Percentiles rank a stretch among this genome's conserved stretches.
Evolutionary conservation across 1,140 invertebrate genomes (phyloP).

Genomic region (Pseudobourletiella spinata): DNA sequence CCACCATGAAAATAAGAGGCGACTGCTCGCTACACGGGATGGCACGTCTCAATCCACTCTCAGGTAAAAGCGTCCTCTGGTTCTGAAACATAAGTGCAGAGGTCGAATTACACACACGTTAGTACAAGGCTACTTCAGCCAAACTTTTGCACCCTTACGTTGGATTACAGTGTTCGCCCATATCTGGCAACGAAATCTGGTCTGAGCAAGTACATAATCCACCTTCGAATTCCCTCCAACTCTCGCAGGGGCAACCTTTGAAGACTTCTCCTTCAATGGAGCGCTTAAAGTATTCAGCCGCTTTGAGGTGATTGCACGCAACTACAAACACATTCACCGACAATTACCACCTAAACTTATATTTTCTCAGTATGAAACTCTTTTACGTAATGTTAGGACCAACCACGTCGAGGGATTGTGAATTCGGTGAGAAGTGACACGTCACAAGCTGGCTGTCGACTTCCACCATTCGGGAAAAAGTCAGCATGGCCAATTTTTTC

Average conservation of each 20-base stretch:
- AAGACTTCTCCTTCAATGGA: conserved; percentile 22
- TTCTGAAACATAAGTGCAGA: too few relatives aligned
- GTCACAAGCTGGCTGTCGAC: conserved; percentile 28
- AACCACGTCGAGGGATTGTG: conserved; percentile 21
- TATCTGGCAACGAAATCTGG: background rate
- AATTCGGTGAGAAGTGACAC: conserved; percentile 9
- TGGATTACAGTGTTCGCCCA: conserved; percentile 17
- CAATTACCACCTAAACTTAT: too few relatives aligned
- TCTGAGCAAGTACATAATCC: conserved; percentile 5
- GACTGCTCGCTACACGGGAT: too few relatives aligned
- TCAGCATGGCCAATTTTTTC: conserved; percentile 2
- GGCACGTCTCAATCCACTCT: too few relatives aligned
- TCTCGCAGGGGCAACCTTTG: conserved; percentile 10
- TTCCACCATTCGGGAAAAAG: conserved; percentile 31
- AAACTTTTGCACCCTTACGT: too few relatives aligned
- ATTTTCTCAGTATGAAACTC: too few relatives aligned
- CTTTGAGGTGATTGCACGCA: conserved; percentile 32
- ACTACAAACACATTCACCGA: too few relatives aligned
- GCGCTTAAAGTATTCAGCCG: conserved; percentile 24
- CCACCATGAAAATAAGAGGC: too few relatives aligned
- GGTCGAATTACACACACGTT: too few relatives aligned
- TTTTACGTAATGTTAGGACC: too few relatives aligned
- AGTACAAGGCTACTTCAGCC: too few relatives aligned
- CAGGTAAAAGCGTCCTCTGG: too few relatives aligned
- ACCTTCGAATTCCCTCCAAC: conserved; percentile 5